phyloP scores from a whole-genome alignment of 2,113 vertebrate genomes.

The Misgurnus anguillicaudatus region DNA sequence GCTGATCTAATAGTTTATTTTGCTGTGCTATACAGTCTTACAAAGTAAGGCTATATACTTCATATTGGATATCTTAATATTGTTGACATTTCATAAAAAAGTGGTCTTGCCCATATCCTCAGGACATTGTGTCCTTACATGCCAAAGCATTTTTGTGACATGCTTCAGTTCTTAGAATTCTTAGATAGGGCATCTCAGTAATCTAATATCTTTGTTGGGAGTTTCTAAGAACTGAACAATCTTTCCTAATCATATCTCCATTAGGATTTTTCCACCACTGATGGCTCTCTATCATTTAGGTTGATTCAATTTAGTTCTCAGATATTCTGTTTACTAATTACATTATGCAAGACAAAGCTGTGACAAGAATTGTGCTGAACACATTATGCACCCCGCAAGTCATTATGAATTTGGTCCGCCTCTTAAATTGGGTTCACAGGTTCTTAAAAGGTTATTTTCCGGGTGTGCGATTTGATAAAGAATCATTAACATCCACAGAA shows the following conservation, averaged over 20 bases:
- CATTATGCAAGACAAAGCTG: no score
- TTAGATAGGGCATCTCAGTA: background rate
- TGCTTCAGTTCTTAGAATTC: conserved; percentile 7
- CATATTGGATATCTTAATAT: background rate
- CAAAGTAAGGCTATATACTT: no score
- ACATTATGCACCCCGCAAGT: no score
- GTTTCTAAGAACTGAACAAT: conserved; percentile 32
- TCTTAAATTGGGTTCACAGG: no score
- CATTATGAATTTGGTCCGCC: no score
- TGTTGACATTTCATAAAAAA: background rate
- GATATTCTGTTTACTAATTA: conserved; percentile 2
- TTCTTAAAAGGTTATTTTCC: no score
- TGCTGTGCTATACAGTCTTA: no score
- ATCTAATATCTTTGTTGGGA: conserved; percentile 24
- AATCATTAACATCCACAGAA: no score
- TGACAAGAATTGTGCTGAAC: no score
- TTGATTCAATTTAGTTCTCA: conserved; percentile 34
- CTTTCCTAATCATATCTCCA: conserved; percentile 35
- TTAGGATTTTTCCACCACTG: background rate
- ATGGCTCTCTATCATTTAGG: conserved; percentile 41
- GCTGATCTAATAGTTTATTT: conserved; percentile 6
- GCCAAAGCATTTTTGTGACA: background rate
- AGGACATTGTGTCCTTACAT: background rate
- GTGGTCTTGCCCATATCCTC: background rate
- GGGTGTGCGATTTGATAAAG: no score